Percentiles rank a stretch among this genome's conserved stretches.
These are phyloP conservation scores for Protobothrops mucrosquamatus DNA, from an alignment of 2,113 vertebrate genomes.

Conservation along the genomic window DNA sequence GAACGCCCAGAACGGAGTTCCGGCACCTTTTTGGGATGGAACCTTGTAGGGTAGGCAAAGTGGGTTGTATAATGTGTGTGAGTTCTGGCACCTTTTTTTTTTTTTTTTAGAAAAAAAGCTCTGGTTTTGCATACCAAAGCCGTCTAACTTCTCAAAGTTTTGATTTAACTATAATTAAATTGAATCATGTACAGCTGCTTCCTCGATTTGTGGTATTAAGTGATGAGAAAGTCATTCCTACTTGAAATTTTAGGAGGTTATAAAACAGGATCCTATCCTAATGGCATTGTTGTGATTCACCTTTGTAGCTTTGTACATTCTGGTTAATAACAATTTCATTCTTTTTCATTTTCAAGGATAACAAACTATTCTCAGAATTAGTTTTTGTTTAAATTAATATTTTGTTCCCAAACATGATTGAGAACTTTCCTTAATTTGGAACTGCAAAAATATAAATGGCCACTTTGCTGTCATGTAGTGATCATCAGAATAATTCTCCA, in stretches of 20 bases:
- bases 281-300: neutral
- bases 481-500: neutral
- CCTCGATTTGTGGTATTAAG: neutral
- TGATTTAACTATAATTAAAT: neutral
- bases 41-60: too few relatives aligned
- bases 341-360: neutral
- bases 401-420: neutral
- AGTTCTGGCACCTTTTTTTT: too few relatives aligned
- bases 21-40: too few relatives aligned
- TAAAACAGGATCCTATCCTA: neutral
- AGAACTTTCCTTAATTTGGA: neutral
- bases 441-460: neutral
- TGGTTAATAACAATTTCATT: neutral
- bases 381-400: neutral
- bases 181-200: neutral
- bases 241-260: neutral
- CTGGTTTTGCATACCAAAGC: neutral
- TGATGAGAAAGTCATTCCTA: neutral
- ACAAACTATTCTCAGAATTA: neutral
- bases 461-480: neutral
- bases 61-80: too few relatives aligned
- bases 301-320: neutral
- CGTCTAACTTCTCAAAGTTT: neutral
- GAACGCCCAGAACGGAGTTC: too few relatives aligned
- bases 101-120: too few relatives aligned